Evolutionary conservation across 1,140 invertebrate species (phyloP), one percentile per base, ranked within the genome.

Genomic region (Tribolium madens): DNA sequence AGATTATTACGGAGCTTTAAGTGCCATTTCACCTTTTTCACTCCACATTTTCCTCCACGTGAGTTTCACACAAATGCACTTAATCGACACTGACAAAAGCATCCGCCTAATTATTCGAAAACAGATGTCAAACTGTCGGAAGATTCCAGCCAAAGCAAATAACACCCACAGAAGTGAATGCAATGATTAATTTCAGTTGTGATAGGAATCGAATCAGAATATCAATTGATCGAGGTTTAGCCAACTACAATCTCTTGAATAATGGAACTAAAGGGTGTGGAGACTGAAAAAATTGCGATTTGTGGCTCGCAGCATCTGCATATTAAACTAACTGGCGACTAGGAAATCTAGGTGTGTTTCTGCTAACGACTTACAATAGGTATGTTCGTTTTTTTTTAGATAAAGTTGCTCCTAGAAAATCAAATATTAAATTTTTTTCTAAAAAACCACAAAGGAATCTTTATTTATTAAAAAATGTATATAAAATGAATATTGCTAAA

Each of bases 61-160:
- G 36, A 73, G 17, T 31, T 57, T 36, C 53, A 42, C 33, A 46
- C 26, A 33, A 57, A 57, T 15, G n/a, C 50, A 26, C 14, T 18
- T 60, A 64, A 64, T 12, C 26, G 57, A 64, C 31, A 64, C 13
- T 64, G 57, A 33, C 57, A 33, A 33, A 26, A 21, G 17, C 53
- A 13, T 18, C 26, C 5, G 12, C 18, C 52, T 64, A 64, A 64
- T 64, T 64, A 64, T 14, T 33, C 57, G 21, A n/a, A 64, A 14
- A 12, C 26, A 18, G n/a, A 17, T 31, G 72, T 73, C 72, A 73
- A 73, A 33, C 72, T 73, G 48, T 64, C 31, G 26, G 57, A 31
- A 18, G 18, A 42, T 42, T 42, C 0, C 36, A n/a, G n/a, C n/a
- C n/a, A n/a, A n/a, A n/a, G n/a, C n/a, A 9, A 42, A 42, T 9